Percentiles rank a stretch among this genome's conserved stretches.
These are phyloP conservation scores for Procambarus clarkii DNA, from an alignment of 1,140 invertebrate genomes.

Conservation along the genomic window DNA sequence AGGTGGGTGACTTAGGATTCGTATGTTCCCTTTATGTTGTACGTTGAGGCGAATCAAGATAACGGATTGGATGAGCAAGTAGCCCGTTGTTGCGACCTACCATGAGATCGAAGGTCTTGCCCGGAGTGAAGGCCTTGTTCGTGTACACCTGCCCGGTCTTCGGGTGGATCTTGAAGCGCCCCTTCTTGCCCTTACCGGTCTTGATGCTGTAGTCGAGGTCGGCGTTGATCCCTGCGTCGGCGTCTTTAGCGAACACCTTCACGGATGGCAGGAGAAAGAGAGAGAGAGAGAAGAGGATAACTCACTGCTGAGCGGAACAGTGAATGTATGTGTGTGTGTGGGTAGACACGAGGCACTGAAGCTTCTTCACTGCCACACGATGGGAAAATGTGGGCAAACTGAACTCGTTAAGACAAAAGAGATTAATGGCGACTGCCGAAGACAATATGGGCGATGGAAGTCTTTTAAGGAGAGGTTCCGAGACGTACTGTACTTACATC, in stretches of 20 bases:
- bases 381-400: not conserved
- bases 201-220: slow-evolving; percentile 63
- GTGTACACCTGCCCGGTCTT: slow-evolving; percentile 59
- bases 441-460: no score
- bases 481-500: not conserved
- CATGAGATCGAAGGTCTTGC: slow-evolving; percentile 47
- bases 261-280: not conserved
- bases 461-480: not conserved
- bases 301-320: not conserved
- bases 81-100: not conserved
- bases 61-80: not conserved
- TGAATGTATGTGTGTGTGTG: not conserved
- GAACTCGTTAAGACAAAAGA: not conserved
- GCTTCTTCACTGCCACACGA: not conserved
- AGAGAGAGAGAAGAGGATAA: not conserved
- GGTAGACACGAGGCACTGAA: not conserved
- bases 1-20: not conserved
- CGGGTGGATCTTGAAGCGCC: slow-evolving; percentile 61
- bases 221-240: slow-evolving; percentile 42
- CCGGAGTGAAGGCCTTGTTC: slow-evolving; percentile 44
- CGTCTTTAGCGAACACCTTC: slow-evolving; percentile 58
- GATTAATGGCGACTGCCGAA: not conserved
- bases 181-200: slow-evolving; percentile 55
- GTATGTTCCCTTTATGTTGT: not conserved
- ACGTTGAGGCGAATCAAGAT: not conserved